Evolutionary conservation across 2,888 invertebrate species (phyloP).

Genomic region (Tetheella fluctuosa): DNA sequence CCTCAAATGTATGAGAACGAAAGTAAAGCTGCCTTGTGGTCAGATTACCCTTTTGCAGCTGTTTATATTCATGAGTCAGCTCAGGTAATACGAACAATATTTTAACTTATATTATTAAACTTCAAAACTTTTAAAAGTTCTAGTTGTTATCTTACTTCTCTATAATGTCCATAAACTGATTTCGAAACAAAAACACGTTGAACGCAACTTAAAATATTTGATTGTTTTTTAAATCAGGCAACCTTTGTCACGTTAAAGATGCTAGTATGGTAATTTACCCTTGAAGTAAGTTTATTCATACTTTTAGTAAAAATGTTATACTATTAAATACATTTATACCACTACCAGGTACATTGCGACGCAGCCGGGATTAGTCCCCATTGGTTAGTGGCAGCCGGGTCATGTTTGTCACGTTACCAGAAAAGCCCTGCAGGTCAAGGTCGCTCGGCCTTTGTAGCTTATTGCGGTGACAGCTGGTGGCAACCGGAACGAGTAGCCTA

Average conservation of each 20-base stretch:
- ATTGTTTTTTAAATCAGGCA: neutral
- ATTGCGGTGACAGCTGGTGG: constrained; percentile 68
- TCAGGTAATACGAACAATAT: constrained; percentile 46
- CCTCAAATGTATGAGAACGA: constrained; percentile 8
- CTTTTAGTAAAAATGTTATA: neutral
- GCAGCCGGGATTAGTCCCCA: constrained; percentile 68
- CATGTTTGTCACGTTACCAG: constrained; percentile 65
- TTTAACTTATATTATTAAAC: neutral
- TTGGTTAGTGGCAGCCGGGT: constrained; percentile 68
- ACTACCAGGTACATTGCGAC: constrained; percentile 65
- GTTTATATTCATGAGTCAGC: constrained; percentile 70
- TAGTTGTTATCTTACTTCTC: neutral
- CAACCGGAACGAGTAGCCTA: constrained; percentile 62
- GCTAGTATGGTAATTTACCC: too few relatives aligned
- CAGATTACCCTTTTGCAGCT: constrained; percentile 64
- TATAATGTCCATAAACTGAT: neutral
- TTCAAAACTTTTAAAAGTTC: neutral
- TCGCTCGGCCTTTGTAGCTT: constrained; percentile 66
- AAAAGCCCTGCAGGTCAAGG: constrained; percentile 44
- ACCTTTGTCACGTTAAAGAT: too few relatives aligned
- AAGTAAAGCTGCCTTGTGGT: constrained; percentile 48
- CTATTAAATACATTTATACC: constrained; percentile 20
- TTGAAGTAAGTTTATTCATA: neutral
- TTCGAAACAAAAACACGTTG: neutral
- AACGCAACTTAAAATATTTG: neutral